Conservation (phyloP, 2,797 vertebrate species). For the Paedocypris micromegethes region DNA sequence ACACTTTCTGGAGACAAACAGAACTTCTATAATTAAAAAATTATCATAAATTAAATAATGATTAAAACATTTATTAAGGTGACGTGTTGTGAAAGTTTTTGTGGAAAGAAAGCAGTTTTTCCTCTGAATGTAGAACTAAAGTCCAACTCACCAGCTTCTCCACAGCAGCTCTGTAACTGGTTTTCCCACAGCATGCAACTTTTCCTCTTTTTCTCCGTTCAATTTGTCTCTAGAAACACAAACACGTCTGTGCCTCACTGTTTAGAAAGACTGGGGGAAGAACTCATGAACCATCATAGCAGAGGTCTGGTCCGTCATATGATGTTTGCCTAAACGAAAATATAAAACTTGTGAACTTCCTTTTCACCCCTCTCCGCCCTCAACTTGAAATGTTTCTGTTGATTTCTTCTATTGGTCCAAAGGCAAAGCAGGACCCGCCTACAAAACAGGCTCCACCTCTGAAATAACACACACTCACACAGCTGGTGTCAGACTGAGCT, state of each 20-base stretch:
- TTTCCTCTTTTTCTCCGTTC: slow-evolving; percentile 3
- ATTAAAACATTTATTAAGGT: too few species aligned
- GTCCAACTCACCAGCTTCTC: slow-evolving; percentile 37
- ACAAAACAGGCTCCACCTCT: slow-evolving; percentile 13
- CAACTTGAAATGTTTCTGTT: slow-evolving; percentile 31
- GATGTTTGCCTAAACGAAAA: slow-evolving; percentile 8
- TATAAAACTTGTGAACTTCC: slow-evolving; percentile 33
- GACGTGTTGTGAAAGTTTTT: background rate
- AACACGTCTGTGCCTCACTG: slow-evolving; percentile 27
- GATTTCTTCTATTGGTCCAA: slow-evolving; percentile 33
- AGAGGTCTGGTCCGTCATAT: background rate
- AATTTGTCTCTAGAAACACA: slow-evolving; percentile 23
- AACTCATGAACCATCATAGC: slow-evolving; percentile 1
- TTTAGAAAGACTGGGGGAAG: background rate
- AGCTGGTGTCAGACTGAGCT: slow-evolving; percentile 46
- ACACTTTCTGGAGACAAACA: too few species aligned
- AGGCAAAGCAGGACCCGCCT: slow-evolving; percentile 33
- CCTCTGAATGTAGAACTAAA: slow-evolving; percentile 5
- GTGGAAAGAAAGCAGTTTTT: background rate
- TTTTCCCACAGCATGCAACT: slow-evolving; percentile 14
- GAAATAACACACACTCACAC: slow-evolving; percentile 49
- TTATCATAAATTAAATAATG: too few species aligned
- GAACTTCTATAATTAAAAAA: too few species aligned
- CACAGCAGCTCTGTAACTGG: slow-evolving; percentile 19
- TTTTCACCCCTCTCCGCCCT: slow-evolving; percentile 35